Evolutionary conservation across 2,888 invertebrate genomes (phyloP), one percentile per base, ranked within the genome.

Genomic region (Tubulanus polymorphus): DNA sequence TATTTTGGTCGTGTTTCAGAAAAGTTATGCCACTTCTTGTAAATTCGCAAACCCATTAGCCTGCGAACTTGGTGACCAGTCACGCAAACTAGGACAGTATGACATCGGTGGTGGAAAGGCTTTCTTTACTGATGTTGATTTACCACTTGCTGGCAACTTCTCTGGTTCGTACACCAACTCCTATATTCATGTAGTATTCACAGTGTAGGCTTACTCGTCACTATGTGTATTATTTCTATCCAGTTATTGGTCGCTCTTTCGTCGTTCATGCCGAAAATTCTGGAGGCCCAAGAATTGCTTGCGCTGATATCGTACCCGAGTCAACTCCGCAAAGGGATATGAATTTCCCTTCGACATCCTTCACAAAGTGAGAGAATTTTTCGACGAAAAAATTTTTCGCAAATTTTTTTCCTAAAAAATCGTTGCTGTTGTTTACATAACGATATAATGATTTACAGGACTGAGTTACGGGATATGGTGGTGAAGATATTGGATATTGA

Each of bases 1-100:
- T n/a, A n/a, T n/a, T n/a, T n/a, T n/a, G n/a, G n/a, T n/a, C n/a
- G n/a, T n/a, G n/a, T 41, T 41, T 2, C 30, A 49, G 49, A 25
- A n/a, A 8, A 29, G 91, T 49, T 94, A 94, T 78, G 85, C 83
- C 55, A 86, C 87, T 78, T 93, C 95, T 81, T 95, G 95, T 74
- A 89, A 89, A 0, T 85, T 89, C 0, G 88, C 90, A 76, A 90
- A 92, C 70, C 94, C 93, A 0, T 79, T 93, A 53, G 83, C 94
- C 1, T 95, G 95, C 75, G 89, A 93, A 73, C 89, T 93, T 0
- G 95, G 94, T 0, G 95, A 95, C 77, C 80, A 93, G 45, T 89
- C 92, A 0, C 87, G 90, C 0, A 84, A 93, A 61, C 81, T 93
- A 32, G 93, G 92, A 1, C 85, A 90, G 0, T 89, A 94, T 49